Percentiles rank a stretch among this genome's conserved stretches.
These are phyloP conservation scores for Desmodus rotundus DNA, from an alignment of 2,113 vertebrate genomes.

Conservation along the genomic window DNA sequence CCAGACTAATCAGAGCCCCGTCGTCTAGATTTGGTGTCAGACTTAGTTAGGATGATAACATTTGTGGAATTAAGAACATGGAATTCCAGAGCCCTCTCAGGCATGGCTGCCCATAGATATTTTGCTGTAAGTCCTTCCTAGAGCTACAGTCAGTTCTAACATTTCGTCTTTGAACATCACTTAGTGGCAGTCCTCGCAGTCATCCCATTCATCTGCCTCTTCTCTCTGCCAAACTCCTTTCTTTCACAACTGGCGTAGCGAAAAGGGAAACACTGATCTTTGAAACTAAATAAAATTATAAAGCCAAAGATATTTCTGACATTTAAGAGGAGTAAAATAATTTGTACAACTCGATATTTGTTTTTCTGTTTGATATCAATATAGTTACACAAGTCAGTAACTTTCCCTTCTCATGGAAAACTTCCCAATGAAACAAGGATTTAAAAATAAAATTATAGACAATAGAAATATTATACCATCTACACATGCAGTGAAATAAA, in stretches of 20 bases:
- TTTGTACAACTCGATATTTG: not conserved
- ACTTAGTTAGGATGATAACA: not conserved
- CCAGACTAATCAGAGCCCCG: not conserved
- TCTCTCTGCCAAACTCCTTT: not conserved
- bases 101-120: not conserved
- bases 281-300: not conserved
- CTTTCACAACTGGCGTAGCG: not conserved
- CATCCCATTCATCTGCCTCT: not conserved
- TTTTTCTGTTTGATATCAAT: not conserved
- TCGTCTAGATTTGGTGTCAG: not conserved
- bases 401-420: not conserved
- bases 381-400: not conserved
- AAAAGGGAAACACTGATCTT: not conserved
- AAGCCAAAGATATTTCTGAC: not conserved
- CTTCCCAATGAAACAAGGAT: not conserved
- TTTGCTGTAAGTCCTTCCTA: not conserved
- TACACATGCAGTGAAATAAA: not conserved
- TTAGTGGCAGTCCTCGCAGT: not conserved
- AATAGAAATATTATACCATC: not conserved
- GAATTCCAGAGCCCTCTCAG: not conserved
- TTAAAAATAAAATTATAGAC: not conserved
- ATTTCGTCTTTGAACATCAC: not conserved
- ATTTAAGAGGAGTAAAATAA: not conserved
- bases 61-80: not conserved
- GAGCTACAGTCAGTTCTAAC: not conserved